These are phyloP conservation scores for Agelas oroides DNA, from an alignment of 37 sponge, comb jelly and placozoan species.

Conservation along the genomic window DNA sequence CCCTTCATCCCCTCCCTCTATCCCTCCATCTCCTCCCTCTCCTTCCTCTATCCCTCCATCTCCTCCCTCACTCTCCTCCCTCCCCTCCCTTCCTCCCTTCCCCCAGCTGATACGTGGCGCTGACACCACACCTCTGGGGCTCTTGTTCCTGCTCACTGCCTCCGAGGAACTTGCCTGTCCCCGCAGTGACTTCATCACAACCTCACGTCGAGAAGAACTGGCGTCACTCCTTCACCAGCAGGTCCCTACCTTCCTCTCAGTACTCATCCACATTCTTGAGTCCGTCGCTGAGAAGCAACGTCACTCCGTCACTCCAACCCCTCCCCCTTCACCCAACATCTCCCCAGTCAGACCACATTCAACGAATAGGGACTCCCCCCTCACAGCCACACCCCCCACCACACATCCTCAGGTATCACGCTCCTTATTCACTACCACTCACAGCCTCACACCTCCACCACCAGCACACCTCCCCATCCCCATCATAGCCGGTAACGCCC, in stretches of 20 bases:
- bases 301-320: slow-evolving; percentile 56
- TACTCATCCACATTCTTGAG: slow-evolving; percentile 34
- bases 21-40: slow-evolving; percentile 53
- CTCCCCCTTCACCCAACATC: slow-evolving; percentile 53
- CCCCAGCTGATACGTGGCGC: slow-evolving; percentile 47
- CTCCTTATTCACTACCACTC: no score
- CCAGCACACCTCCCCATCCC: not conserved
- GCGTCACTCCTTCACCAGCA: slow-evolving; percentile 63
- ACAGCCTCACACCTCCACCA: not conserved
- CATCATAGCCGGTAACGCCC: not conserved
- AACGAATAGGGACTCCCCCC: not conserved
- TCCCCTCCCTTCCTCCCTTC: no score
- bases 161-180: slow-evolving; percentile 87
- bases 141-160: slow-evolving; percentile 61
- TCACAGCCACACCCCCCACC: not conserved
- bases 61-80: no score
- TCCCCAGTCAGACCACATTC: slow-evolving; percentile 16
- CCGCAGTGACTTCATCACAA: slow-evolving; percentile 63
- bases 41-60: not conserved
- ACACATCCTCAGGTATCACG: not conserved
- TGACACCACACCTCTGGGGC: slow-evolving; percentile 56
- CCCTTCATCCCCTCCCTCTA: no score
- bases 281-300: slow-evolving; percentile 43
- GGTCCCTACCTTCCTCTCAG: slow-evolving; percentile 26
- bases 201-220: slow-evolving; percentile 62